Evolutionary conservation across 2,113 vertebrate species (phyloP), one percentile per base, ranked within the genome.

Genomic region (Campylorhamphus procurvoides): DNA sequence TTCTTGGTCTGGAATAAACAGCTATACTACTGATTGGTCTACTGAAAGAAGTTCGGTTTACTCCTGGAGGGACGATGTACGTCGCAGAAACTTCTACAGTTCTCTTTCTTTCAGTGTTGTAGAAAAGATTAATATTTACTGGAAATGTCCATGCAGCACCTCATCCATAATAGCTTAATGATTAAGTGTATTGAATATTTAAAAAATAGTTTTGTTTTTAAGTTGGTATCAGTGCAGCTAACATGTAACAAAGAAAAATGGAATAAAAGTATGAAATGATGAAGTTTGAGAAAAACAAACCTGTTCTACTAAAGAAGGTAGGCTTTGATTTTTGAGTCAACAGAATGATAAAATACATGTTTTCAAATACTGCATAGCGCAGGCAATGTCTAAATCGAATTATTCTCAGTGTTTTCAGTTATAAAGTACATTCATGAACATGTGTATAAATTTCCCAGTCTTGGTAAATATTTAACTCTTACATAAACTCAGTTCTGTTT

Each of bases 21-120:
- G 98, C 89, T 98, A 92, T 28, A 88, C 98, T 39, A 98, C 98
- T 3, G 96, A 96, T 33, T 82, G 98, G 35, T 99, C 98, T 74
- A 98, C 98, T 1, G 98, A 98, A 84, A 97, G 98, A 97, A 98
- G 98, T 88, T 99, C 98, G 0, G 28, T 98, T 89, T 99, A 96
- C 92, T 99, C 98, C 39, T 99, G 98, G 98, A 98, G 98, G 94
- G 98, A 98, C 89, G 98, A 99, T 84, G 98, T 99, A 98, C 0
- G 98, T 98, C 52, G 89, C 22, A 40, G 73, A 73, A 63, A 63
- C 29, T 77, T 90, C 59, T 52, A 44, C 27, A 55, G 25, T 50
- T 28, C 3, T 6, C 13, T 87, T 88, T 68, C 29, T n/a, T 6
- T 79, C 64, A 84, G 50, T 79, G 53, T 40, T 56, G 18, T 75